These are phyloP conservation scores for Neosilurus mollespiculum DNA, from an alignment of 2,797 vertebrate species.

Conservation along the genomic window DNA sequence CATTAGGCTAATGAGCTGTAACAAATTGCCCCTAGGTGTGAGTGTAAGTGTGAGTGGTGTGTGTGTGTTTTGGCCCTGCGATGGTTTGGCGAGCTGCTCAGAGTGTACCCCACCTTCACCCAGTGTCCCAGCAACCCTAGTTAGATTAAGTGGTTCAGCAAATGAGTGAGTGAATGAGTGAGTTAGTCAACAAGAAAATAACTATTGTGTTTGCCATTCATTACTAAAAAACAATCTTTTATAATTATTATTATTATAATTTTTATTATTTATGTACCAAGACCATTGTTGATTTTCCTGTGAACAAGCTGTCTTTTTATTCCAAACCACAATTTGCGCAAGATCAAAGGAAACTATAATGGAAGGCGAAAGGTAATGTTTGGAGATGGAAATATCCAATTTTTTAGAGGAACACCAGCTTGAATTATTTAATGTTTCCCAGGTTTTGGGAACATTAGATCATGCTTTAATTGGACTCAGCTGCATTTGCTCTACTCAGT, in stretches of 20 bases:
- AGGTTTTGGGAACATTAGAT: slow-evolving; percentile 40
- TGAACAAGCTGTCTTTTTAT: slow-evolving; percentile 1
- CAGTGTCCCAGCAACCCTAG: too few species aligned
- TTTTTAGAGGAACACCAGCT: slow-evolving; percentile 26
- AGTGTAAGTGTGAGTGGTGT: too few species aligned
- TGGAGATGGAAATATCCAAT: slow-evolving; percentile 33
- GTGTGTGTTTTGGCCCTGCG: too few species aligned
- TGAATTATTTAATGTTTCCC: slow-evolving; percentile 29
- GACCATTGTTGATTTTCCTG: not conserved
- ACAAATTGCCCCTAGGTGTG: too few species aligned
- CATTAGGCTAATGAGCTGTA: too few species aligned
- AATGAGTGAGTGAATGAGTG: too few species aligned
- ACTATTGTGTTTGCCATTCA: not conserved
- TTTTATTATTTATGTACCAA: not conserved
- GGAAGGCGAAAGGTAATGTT: slow-evolving; percentile 24
- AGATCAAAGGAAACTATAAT: slow-evolving; percentile 26
- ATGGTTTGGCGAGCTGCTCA: too few species aligned
- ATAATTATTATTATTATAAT: not conserved
- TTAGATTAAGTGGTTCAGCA: too few species aligned
- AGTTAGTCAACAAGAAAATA: not conserved
- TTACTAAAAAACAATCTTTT: not conserved
- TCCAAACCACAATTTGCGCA: slow-evolving; percentile 5
- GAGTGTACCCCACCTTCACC: too few species aligned
- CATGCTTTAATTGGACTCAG: slow-evolving; percentile 35
- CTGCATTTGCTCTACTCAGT: slow-evolving; percentile 4